These are phyloP conservation scores for Tapirus terrestris DNA, from an alignment of 2,113 vertebrate genomes.

Conservation along the genomic window DNA sequence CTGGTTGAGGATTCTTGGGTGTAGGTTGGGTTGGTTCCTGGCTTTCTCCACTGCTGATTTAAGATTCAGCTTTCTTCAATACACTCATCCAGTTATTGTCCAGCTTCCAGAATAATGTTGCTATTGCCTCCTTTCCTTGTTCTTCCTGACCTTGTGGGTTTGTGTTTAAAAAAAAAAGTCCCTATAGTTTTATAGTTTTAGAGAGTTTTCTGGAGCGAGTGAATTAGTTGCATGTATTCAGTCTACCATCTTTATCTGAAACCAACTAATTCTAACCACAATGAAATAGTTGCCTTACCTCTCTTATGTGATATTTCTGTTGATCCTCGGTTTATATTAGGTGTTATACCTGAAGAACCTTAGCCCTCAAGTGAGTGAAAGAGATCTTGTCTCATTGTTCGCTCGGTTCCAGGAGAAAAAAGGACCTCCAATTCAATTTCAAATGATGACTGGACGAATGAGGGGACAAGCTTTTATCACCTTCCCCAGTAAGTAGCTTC, in stretches of 20 bases:
- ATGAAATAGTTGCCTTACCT: conserved; percentile 57
- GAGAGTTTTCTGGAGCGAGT: conserved; percentile 39
- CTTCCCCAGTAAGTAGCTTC: conserved; percentile 90
- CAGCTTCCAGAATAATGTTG: conserved; percentile 28
- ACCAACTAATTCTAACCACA: conserved; percentile 54
- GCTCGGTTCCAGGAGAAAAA: conserved; percentile 91
- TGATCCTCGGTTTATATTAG: conserved; percentile 83
- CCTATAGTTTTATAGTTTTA: conserved; percentile 54
- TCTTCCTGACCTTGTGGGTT: not conserved
- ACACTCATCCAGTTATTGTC: not conserved
- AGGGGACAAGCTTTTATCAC: conserved; percentile 97
- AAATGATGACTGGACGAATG: conserved; percentile 93
- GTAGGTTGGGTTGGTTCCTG: not conserved
- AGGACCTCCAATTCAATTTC: conserved; percentile 88
- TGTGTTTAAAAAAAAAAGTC: not conserved
- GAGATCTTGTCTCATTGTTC: conserved; percentile 94
- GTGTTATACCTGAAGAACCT: conserved; percentile 96
- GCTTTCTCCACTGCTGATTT: not conserved
- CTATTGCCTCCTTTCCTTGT: conserved; percentile 35
- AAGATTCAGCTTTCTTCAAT: conserved; percentile 37
- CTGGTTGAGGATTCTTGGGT: not conserved
- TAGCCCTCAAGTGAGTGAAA: conserved; percentile 88
- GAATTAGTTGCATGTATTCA: conserved; percentile 58
- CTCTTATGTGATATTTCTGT: conserved; percentile 66
- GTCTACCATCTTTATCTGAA: conserved; percentile 52